Evolutionary conservation across 1,140 invertebrate species (phyloP), one percentile per base, ranked within the genome.

Genomic region (Danaus plexippus): DNA sequence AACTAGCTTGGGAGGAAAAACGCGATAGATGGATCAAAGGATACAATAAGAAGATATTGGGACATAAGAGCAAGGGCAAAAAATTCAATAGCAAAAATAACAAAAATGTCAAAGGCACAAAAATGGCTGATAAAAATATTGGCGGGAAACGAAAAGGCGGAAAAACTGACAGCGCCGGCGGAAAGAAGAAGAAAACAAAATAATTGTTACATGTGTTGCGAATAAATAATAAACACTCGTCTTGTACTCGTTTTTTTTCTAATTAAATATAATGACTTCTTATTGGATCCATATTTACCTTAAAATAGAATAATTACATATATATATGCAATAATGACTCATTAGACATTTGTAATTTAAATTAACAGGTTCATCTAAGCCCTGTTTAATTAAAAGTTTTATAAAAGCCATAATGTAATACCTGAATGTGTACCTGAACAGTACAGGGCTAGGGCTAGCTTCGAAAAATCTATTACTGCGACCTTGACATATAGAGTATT

Each of bases 1-100:
- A 93, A 78, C 64, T 92, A 9, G 90, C 91, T 43, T 93, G 92
- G 92, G 92, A 93, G 73, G 87, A 89, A 18, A 89, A 89, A 11
- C 73, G 91, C 6, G 78, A 88, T 47, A 63, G 58, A 49, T 88
- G 85, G 85, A 85, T 88, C 15, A 82, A 87, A 65, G 85, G 87
- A 0, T 87, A 81, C 47, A 85, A 83, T 18, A 85, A 59, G 57
- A 87, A 78, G 66, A 77, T 86, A 40, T 59, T 76, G 9, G 84
- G 84, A 5, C 75, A 80, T 9, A 81, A 78, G 59, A 63, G 62
- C 47, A 71, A 70, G 22, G 69, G 64, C 9, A 71, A 68, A 51
- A 73, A 74, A 40, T 67, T 67, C 50, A 72, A 69, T 46, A 77
- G 73, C 47, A 66, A 59, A 9, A 62, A 15, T 15, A 15, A 54